A percentile compares a stretch with the other conserved stretches of the same genome.
Evolutionary conservation across 2,797 vertebrate genomes (phyloP).

Genomic region (Mus minutoides): DNA sequence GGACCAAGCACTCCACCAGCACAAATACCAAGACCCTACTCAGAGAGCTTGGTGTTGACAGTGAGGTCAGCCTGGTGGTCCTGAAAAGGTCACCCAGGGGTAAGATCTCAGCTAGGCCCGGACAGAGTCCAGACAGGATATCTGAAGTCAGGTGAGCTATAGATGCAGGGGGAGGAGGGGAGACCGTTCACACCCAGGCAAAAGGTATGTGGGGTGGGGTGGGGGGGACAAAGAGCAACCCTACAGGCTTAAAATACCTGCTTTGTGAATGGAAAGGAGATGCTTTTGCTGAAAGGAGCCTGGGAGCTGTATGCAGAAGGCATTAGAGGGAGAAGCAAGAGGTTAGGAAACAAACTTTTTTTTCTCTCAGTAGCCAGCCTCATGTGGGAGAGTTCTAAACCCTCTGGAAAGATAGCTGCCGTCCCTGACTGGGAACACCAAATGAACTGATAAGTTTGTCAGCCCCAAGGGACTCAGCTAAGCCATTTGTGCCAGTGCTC

Average conservation of each 20-base stretch:
- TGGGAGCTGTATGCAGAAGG: neutral
- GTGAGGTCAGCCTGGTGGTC: neutral
- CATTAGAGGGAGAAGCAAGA: too few relatives aligned
- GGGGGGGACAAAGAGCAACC: rapidly evolving
- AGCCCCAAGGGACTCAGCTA: neutral
- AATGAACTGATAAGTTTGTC: neutral
- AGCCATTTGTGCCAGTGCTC: too few relatives aligned
- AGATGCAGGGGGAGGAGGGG: neutral
- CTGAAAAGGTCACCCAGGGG: neutral
- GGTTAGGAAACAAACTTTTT: neutral
- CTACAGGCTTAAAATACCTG: neutral
- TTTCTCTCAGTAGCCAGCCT: neutral
- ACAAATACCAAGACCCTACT: neutral
- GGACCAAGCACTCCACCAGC: neutral
- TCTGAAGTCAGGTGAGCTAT: neutral
- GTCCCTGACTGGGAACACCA: rapidly evolving
- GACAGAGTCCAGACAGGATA: neutral
- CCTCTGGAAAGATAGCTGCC: rapidly evolving
- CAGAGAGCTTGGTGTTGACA: rapidly evolving
- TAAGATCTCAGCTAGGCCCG: neutral
- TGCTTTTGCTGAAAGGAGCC: neutral
- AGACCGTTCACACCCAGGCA: rapidly evolving
- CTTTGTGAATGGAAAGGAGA: neutral
- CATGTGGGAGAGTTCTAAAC: neutral
- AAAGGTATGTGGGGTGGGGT: too few relatives aligned